Conservation (phyloP, 37 sponge, comb jelly and placozoan genomes). For the Aphrocallistes beatrix region DNA sequence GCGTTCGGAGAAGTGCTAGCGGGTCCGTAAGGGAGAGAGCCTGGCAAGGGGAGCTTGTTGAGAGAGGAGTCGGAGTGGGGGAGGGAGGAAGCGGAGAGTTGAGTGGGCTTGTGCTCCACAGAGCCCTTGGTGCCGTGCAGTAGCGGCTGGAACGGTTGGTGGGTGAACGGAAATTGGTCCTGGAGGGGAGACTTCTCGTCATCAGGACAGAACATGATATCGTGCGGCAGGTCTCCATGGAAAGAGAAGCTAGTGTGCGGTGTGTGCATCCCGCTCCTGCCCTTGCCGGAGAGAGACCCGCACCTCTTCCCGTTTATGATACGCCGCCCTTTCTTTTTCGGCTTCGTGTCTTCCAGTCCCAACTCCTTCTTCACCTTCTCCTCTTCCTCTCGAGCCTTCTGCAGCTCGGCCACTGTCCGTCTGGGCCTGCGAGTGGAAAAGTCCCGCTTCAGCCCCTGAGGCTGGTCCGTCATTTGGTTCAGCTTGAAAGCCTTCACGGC, state of each 20-base stretch:
- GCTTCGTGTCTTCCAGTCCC: neutral
- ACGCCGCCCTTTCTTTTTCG: neutral
- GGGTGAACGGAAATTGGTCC: neutral
- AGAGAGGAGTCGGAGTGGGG: neutral
- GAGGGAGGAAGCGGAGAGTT: neutral
- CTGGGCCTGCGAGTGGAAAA: neutral
- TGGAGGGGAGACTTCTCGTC: neutral
- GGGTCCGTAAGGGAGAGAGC: neutral
- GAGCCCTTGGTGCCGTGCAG: slow-evolving; percentile 12
- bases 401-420: neutral
- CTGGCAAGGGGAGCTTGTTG: too few species aligned
- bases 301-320: neutral
- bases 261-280: neutral
- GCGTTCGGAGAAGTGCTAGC: neutral
- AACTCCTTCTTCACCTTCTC: slow-evolving; percentile 8
- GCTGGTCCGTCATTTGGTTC: slow-evolving; percentile 8
- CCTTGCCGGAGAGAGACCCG: neutral
- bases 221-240: neutral
- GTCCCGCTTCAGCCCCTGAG: slow-evolving; percentile 1
- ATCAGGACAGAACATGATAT: neutral
- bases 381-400: neutral
- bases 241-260: neutral
- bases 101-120: neutral
- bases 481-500: slow-evolving; percentile 17
- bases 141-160: neutral